These are phyloP conservation scores for Biston betularia DNA, from an alignment of 2,888 invertebrate genomes.

Conservation along the genomic window DNA sequence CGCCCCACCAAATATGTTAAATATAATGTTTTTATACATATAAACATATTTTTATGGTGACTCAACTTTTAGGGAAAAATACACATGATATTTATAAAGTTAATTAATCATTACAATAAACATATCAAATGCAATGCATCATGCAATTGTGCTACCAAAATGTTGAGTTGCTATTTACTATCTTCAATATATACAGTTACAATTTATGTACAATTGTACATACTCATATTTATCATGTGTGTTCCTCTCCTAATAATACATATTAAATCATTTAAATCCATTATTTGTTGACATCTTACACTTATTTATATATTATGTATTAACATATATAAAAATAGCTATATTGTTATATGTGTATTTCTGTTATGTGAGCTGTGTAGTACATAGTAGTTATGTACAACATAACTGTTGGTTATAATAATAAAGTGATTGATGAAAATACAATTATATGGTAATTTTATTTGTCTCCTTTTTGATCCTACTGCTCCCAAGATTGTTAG, in stretches of 20 bases:
- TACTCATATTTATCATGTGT: constrained; percentile 2
- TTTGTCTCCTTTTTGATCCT: background rate
- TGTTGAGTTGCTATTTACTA: no score
- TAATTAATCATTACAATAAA: no score
- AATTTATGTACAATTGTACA: no score
- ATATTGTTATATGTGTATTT: constrained; percentile 32
- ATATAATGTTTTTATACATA: no score
- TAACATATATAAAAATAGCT: constrained; percentile 6
- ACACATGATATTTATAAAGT: background rate
- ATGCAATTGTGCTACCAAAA: no score
- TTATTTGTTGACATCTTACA: constrained; percentile 15
- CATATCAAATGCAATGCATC: no score
- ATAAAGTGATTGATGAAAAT: constrained; percentile 62
- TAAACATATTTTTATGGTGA: no score
- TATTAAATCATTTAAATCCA: constrained; percentile 3
- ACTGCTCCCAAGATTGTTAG: no score
- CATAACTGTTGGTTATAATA: constrained; percentile 57
- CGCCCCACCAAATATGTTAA: background rate
- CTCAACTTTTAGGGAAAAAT: background rate
- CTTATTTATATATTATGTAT: constrained; percentile 16
- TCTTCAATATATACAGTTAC: background rate
- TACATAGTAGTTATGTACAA: constrained; percentile 46
- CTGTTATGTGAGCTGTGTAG: constrained; percentile 48
- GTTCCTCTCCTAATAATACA: constrained; percentile 10
- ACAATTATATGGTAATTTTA: constrained; percentile 31